A percentile compares a stretch with the other conserved stretches of the same genome.
These are phyloP conservation scores for Eristalis tenax DNA, from an alignment of 2,888 invertebrate species.

Conservation along the genomic window DNA sequence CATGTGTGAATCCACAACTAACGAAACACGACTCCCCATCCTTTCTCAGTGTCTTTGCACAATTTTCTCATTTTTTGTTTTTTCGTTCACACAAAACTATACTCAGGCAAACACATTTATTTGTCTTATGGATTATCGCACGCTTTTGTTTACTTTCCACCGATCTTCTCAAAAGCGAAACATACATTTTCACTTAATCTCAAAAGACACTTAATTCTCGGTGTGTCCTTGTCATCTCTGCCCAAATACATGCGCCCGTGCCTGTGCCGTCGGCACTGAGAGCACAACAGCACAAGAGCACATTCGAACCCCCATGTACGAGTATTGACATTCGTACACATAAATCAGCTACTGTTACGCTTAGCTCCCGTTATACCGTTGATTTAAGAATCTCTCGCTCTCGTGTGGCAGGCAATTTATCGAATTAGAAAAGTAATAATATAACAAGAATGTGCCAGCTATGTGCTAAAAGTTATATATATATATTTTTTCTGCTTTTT, in stretches of 20 bases:
- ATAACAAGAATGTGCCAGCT: slow-evolving; percentile 44
- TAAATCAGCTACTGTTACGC: slow-evolving; percentile 37
- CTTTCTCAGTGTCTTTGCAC: slow-evolving; percentile 31
- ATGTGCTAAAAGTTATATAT: slow-evolving; percentile 55
- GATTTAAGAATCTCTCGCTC: slow-evolving; percentile 51
- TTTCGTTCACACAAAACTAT: slow-evolving; percentile 8
- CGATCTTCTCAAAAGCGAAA: slow-evolving; percentile 55
- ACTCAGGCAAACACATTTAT: neutral
- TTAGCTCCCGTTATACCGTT: slow-evolving; percentile 37
- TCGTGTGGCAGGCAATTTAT: slow-evolving; percentile 68
- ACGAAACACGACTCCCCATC: slow-evolving; percentile 1
- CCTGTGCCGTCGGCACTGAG: too few species aligned
- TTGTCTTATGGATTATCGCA: slow-evolving; percentile 63
- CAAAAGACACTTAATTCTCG: slow-evolving; percentile 64
- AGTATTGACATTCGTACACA: slow-evolving; percentile 27
- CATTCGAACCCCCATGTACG: slow-evolving; percentile 2
- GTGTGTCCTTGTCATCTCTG: slow-evolving; percentile 63
- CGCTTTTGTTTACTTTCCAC: slow-evolving; percentile 66
- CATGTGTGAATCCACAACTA: neutral
- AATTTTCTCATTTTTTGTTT: neutral
- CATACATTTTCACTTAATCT: slow-evolving; percentile 71
- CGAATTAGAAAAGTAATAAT: slow-evolving; percentile 60
- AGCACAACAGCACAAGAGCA: neutral
- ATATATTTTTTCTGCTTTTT: neutral
- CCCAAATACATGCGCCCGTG: neutral